These are phyloP conservation scores for Oryzias sinensis DNA, from an alignment of 2,797 vertebrate genomes.

Conservation along the genomic window DNA sequence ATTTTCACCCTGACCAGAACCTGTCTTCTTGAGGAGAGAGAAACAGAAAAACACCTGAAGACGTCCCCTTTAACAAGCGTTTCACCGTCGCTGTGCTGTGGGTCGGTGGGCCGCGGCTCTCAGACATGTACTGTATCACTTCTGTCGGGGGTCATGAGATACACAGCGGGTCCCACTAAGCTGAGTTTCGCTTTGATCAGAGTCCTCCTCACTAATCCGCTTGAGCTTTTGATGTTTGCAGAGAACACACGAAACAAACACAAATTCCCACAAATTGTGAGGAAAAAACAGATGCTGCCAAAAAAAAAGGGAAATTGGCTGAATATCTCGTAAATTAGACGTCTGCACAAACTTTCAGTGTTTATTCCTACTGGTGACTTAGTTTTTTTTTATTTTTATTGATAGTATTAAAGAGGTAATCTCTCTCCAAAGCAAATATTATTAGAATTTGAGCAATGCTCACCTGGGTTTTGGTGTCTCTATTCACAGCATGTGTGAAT, in stretches of 20 bases:
- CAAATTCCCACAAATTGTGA: conserved; percentile 50
- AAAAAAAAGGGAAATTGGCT: conserved; percentile 54
- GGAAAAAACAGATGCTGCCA: conserved; percentile 70
- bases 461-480: conserved; percentile 25
- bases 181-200: conserved; percentile 70
- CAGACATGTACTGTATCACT: conserved; percentile 47
- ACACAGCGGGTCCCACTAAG: conserved; percentile 58
- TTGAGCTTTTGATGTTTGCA: conserved; percentile 66
- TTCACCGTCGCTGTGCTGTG: conserved; percentile 17
- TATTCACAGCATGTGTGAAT: conserved; percentile 16
- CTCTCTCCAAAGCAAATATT: conserved; percentile 4
- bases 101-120: conserved; percentile 18
- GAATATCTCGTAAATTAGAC: conserved; percentile 44
- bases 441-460: conserved; percentile 24
- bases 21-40: conserved; percentile 16
- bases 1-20: not conserved
- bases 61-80: conserved; percentile 13
- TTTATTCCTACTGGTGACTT: conserved; percentile 16
- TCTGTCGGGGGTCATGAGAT: conserved; percentile 49
- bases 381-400: not conserved
- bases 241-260: conserved; percentile 48
- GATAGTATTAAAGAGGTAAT: not conserved
- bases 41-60: conserved; percentile 11
- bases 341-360: conserved; percentile 3
- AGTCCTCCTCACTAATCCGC: conserved; percentile 64